These are phyloP conservation scores for Meiosimyza platycephala DNA, from an alignment of 2,888 invertebrate species.

Conservation along the genomic window DNA sequence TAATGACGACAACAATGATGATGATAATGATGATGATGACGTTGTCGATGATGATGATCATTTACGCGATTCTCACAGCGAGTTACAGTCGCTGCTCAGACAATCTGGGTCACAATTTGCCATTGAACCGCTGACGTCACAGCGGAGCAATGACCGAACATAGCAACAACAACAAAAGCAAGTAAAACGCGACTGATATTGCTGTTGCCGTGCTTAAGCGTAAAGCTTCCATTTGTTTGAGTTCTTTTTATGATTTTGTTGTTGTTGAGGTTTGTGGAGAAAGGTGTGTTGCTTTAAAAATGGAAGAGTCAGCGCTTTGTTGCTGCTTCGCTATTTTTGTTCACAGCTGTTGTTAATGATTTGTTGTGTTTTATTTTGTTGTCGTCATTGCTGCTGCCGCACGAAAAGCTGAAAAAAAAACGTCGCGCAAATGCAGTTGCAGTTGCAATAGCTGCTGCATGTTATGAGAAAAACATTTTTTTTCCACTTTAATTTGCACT, in stretches of 20 bases:
- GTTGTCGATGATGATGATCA: no score
- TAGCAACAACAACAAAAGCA: slow-evolving; percentile 54
- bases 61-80: slow-evolving; percentile 22
- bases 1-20: no score
- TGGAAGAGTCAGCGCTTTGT: slow-evolving; percentile 28
- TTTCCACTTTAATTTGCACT: slow-evolving; percentile 29
- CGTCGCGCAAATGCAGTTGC: neutral
- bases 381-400: slow-evolving; percentile 30
- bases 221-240: slow-evolving; percentile 13
- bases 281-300: slow-evolving; percentile 22
- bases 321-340: slow-evolving; percentile 37
- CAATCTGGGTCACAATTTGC: slow-evolving; percentile 69
- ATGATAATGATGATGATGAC: no score
- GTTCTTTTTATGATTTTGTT: slow-evolving; percentile 15
- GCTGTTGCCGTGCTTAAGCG: slow-evolving; percentile 17
- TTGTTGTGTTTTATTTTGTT: slow-evolving; percentile 19
- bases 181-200: slow-evolving; percentile 38
- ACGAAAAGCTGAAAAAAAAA: slow-evolving; percentile 16
- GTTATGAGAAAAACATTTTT: slow-evolving; percentile 26
- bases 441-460: neutral
- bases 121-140: slow-evolving; percentile 69
- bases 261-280: slow-evolving; percentile 20
- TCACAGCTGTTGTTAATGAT: slow-evolving; percentile 36
- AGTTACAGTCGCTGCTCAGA: slow-evolving; percentile 55
- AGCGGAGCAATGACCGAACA: slow-evolving; percentile 57